Base-by-base conservation (phyloP, 2,797 vertebrate genomes). In the Telmatherina bonti region DNA sequence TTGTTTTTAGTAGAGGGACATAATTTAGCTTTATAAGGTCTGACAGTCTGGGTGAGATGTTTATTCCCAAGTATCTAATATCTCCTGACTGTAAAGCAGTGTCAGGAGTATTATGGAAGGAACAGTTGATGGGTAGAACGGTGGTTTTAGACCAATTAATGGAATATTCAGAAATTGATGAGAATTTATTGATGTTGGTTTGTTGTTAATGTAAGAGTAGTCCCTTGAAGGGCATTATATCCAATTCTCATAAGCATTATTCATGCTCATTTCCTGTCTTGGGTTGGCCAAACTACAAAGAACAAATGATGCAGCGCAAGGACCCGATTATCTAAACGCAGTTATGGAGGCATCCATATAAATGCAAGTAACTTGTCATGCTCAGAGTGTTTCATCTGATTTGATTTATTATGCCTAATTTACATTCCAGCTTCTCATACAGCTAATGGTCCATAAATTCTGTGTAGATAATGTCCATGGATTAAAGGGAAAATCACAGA, bases 361-460 rank as follows among this genome's bases (percentile, higher is more conserved):
- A 88, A 76, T 52, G 58, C 76, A 62, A 79, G 83, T 67, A 82
- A 79, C 72, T 86, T 68, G 85, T 90, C 84, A 81, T 80, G 84
- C 83, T 83, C 72, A 15, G 55, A 83, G 84, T 81, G 75, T 89
- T 89, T 88, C 85, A 84, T 86, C 87, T 87, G 68, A 84, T 70
- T 79, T 91, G 87, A 92, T 93, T 91, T 89, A 92, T 89, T 74
- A 85, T 49, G 74, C 55, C 85, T 93, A 81, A 88, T 92, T 92
- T 91, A 84, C 88, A 89, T 92, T 89, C 86, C 78, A 74, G 78
- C 84, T 79, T 75, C 81, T 90, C 74, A 85, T 85, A 75, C 62
- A 74, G 79, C 82, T 89, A 93, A 93, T 90, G 87, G 88, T 72
- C 76, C 88, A 87, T 91, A 90, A 91, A 92, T 92, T 82, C 88